phyloP scores from a whole-genome alignment of 2,113 vertebrate genomes.

The Ammodytes dubius region DNA sequence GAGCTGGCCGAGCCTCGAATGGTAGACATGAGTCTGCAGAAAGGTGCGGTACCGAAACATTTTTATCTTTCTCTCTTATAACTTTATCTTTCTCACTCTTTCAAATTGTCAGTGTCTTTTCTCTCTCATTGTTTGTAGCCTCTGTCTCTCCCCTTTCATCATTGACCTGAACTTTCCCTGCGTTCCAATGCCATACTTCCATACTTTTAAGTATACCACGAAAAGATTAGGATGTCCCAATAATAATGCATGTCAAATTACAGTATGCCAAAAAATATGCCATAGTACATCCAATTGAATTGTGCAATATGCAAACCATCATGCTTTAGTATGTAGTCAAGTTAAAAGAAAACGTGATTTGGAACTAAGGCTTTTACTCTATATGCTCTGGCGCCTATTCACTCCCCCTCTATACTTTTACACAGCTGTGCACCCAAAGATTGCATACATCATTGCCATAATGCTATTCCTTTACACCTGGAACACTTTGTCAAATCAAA shows the following conservation, averaged over 20 bases:
- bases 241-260: too few species aligned
- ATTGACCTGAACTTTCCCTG: conserved; percentile 43
- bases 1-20: conserved; percentile 95
- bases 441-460: neutral
- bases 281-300: too few species aligned
- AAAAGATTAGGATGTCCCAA: too few species aligned
- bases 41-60: conserved; percentile 79
- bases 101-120: conserved; percentile 30
- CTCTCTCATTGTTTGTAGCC: conserved; percentile 14
- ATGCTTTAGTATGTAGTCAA: too few species aligned
- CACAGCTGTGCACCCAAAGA: neutral
- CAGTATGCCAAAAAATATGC: too few species aligned
- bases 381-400: neutral
- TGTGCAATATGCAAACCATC: too few species aligned
- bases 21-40: conserved; percentile 89
- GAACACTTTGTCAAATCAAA: conserved; percentile 1
- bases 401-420: neutral
- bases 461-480: conserved; percentile 10
- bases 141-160: neutral
- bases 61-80: conserved; percentile 36
- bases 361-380: conserved; percentile 18
- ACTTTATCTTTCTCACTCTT: neutral
- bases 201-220: too few species aligned
- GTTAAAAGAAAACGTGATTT: too few species aligned
- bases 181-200: too few species aligned